These are phyloP conservation scores for Labrus mixtus DNA, from an alignment of 2,113 vertebrate genomes.

Conservation along the genomic window DNA sequence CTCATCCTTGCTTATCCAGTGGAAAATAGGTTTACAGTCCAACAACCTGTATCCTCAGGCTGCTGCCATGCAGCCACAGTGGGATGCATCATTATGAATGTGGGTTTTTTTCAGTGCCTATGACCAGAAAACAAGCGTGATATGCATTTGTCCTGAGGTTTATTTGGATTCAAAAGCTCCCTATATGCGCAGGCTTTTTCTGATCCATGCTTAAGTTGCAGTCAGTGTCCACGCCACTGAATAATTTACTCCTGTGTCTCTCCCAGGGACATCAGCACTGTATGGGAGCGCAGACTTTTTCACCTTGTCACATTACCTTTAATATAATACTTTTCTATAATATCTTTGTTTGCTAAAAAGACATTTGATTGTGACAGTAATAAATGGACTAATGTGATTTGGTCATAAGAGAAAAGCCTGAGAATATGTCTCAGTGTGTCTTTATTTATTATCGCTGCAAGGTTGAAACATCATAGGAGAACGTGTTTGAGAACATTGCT, in stretches of 20 bases:
- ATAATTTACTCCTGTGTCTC: conserved; percentile 58
- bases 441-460: conserved; percentile 36
- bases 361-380: conserved; percentile 2
- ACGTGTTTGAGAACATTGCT: conserved; percentile 37
- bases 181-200: conserved; percentile 29
- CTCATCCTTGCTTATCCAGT: conserved; percentile 24
- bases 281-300: not conserved
- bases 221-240: conserved; percentile 54
- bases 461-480: conserved; percentile 32
- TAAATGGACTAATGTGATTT: conserved; percentile 11
- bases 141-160: conserved; percentile 2
- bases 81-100: conserved; percentile 4
- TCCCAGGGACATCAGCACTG: conserved; percentile 30
- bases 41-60: conserved; percentile 4
- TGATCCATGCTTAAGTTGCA: conserved; percentile 49
- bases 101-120: not conserved
- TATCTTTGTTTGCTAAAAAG: not conserved
- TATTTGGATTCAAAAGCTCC: conserved; percentile 8
- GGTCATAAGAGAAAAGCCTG: conserved; percentile 1
- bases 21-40: conserved; percentile 39
- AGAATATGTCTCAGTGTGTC: conserved; percentile 26
- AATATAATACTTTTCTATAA: conserved; percentile 6
- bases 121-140: not conserved
- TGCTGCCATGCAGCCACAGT: conserved; percentile 2
- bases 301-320: conserved; percentile 8